phyloP scores from a whole-genome alignment of 1,140 invertebrate species.

The Mizuhopecten yessoensis region DNA sequence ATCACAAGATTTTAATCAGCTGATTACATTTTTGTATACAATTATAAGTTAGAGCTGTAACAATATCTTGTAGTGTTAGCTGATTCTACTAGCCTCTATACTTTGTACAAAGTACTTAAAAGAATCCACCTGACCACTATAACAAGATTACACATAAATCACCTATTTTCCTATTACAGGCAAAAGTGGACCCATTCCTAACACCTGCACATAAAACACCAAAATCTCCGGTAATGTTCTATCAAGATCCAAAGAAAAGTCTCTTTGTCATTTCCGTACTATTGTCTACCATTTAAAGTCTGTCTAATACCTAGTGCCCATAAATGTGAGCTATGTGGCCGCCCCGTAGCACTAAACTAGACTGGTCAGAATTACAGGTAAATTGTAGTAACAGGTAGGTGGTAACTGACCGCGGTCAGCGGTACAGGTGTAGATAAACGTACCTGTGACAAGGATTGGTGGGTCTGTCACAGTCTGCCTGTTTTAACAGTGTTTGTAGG shows the following conservation, averaged over 20 bases:
- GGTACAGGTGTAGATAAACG: neutral
- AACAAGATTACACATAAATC: neutral
- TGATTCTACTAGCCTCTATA: neutral
- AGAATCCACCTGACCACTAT: neutral
- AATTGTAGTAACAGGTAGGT: neutral
- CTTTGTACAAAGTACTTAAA: neutral
- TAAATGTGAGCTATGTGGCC: neutral
- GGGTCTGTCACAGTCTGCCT: neutral
- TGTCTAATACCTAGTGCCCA: neutral
- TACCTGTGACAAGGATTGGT: neutral
- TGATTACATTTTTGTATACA: no score
- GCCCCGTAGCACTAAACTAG: neutral
- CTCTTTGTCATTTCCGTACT: slow-evolving; percentile 17
- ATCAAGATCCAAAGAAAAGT: neutral
- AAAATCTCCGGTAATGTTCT: neutral
- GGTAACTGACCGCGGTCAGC: neutral
- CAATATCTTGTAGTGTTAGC: neutral
- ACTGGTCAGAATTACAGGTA: slow-evolving; percentile 26
- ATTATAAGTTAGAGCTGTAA: no score
- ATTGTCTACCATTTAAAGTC: neutral
- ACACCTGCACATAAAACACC: neutral
- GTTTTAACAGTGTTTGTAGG: neutral
- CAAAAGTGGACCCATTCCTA: neutral
- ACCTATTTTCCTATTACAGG: neutral
- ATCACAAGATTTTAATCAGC: no score